Percentiles rank a stretch among this genome's conserved stretches.
These are phyloP conservation scores for Lagenorhynchus albirostris DNA, from an alignment of 2,113 vertebrate species.

Conservation along the genomic window DNA sequence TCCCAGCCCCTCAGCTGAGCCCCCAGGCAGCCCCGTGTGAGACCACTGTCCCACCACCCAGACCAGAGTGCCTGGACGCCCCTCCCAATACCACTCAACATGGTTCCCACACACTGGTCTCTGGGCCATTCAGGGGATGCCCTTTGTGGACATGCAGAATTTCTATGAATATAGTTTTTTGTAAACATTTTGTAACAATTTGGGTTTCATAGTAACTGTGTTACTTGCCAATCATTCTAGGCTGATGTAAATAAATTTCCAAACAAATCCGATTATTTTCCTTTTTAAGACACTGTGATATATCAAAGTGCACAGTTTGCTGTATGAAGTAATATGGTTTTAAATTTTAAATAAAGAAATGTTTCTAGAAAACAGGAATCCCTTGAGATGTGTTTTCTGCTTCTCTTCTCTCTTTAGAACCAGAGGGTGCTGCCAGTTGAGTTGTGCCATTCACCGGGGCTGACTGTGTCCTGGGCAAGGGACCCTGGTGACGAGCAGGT, in stretches of 20 bases:
- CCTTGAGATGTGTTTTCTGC: neutral
- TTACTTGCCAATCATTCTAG: conserved; percentile 93
- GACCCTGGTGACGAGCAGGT: neutral
- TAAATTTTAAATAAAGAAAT: conserved; percentile 97
- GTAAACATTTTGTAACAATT: conserved; percentile 98
- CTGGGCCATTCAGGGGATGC: conserved; percentile 89
- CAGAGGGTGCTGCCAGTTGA: neutral
- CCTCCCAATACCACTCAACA: conserved; percentile 41
- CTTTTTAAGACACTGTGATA: conserved; percentile 99
- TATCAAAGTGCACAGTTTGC: conserved; percentile 99
- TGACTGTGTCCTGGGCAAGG: neutral
- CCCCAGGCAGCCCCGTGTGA: conserved; percentile 34
- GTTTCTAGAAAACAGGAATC: conserved; percentile 83
- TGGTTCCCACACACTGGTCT: conserved; percentile 79
- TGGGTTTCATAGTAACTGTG: conserved; percentile 98
- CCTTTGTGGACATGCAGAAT: conserved; percentile 96
- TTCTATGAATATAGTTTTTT: conserved; percentile 99
- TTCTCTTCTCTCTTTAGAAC: neutral
- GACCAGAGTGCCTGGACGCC: conserved; percentile 73
- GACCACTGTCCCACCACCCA: conserved; percentile 57
- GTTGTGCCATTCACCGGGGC: neutral
- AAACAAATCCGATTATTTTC: conserved; percentile 92
- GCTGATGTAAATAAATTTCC: conserved; percentile 89
- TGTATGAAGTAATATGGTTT: conserved; percentile 98
- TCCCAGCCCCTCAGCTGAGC: neutral